Percentiles rank a stretch among this genome's conserved stretches.
These are phyloP conservation scores for Coenonympha glycerion DNA, from an alignment of 2,888 invertebrate genomes.

Conservation along the genomic window DNA sequence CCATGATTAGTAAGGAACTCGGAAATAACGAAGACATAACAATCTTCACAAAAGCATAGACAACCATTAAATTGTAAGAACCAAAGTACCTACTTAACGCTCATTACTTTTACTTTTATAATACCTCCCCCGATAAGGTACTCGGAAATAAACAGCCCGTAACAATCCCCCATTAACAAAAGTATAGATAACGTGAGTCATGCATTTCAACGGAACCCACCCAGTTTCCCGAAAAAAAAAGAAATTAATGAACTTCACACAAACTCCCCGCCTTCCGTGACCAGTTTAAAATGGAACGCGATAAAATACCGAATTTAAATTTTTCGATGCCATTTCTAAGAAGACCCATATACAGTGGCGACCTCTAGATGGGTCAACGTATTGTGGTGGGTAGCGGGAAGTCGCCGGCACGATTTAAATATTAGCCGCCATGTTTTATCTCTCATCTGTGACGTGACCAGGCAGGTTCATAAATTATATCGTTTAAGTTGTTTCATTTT, in stretches of 20 bases:
- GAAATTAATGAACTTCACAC: conserved; percentile 58
- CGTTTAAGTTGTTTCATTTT: conserved; percentile 12
- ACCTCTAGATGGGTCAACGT: conserved; percentile 37
- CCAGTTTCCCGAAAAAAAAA: conserved; percentile 47
- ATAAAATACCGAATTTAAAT: conserved; percentile 25
- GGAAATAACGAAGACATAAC: too few relatives aligned
- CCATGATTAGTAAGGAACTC: too few relatives aligned
- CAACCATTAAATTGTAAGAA: too few relatives aligned
- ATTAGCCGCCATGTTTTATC: conserved; percentile 61
- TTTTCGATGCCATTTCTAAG: background rate
- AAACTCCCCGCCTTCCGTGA: conserved; percentile 35
- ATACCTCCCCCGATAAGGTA: background rate
- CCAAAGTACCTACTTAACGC: too few relatives aligned
- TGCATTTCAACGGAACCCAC: conserved; percentile 16
- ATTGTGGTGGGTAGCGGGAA: conserved; percentile 42
- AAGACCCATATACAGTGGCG: conserved; percentile 17
- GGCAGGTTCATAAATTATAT: conserved; percentile 34
- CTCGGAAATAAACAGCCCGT: background rate
- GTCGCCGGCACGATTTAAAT: conserved; percentile 63
- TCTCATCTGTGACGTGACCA: conserved; percentile 54
- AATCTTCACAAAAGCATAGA: too few relatives aligned
- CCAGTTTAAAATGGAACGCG: conserved; percentile 37
- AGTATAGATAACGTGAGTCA: conserved; percentile 3
- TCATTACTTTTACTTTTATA: too few relatives aligned
- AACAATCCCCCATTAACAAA: conserved; percentile 1